Evolutionary conservation across 1,140 invertebrate species (phyloP), one percentile per base, ranked within the genome.

Genomic region (Drosophila quadrilineata): DNA sequence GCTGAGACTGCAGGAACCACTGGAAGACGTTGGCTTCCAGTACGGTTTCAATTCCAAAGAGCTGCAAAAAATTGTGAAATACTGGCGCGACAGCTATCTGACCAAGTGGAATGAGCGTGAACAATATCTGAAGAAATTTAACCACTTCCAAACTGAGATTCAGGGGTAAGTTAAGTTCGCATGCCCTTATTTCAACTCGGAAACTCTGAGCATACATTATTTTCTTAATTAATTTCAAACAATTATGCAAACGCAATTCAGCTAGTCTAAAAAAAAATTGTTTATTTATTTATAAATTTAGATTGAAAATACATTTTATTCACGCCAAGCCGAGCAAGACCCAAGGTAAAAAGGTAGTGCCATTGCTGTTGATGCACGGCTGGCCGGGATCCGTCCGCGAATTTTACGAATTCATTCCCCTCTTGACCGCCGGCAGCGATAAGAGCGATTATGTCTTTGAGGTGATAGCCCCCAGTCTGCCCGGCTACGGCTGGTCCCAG

Each of bases 341-440:
- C 1, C 50, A 82, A 8, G 87, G 80, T 3, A 91, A 89, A 65
- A 92, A 90, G 91, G 91, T 96, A 0, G 64, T 94, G 2, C 95
- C 95, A 0, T 35, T 97, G 14, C 75, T 98, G 0, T 16, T 98
- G 1, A 72, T 96, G 3, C 96, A 98, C 79, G 97, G 97, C 9
- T 98, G 97, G 97, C 97, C 97, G 2, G 96, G 97, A 19, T 96
- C 95, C 0, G 91, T 98, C 2, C 91, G 94, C 6, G 96, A 98
- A 89, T 98, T 97, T 87, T 95, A 95, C 66, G 94, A 96, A 74
- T 91, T 96, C 0, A 94, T 95, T 41, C 95, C 95, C 0, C 50
- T 94, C 3, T 89, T 96, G 1, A 94, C 92, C 0, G 92, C 91
- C 1, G 90, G 92, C 3, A 89, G 90, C 40, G 87, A 90, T 21